Percentiles rank a stretch among this genome's conserved stretches.
phyloP scores from a whole-genome alignment of 1,140 invertebrate species.

The Mercenaria mercenaria region DNA sequence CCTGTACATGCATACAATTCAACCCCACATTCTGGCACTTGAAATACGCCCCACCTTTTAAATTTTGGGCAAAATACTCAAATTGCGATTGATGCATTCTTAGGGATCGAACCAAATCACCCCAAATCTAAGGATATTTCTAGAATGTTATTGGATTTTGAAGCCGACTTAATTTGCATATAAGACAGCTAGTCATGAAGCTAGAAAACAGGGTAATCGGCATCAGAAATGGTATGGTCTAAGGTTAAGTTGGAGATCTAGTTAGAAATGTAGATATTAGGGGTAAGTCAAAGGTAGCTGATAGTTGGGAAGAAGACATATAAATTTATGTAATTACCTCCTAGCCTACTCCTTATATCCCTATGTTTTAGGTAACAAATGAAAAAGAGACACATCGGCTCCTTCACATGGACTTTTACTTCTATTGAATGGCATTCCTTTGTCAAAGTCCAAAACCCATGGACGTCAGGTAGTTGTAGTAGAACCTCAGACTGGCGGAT shows the following conservation, averaged over 20 bases:
- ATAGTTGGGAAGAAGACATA: constrained; percentile 27
- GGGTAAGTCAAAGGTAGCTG: constrained; percentile 30
- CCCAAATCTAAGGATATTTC: not conserved
- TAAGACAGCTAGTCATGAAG: not conserved
- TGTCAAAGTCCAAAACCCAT: not conserved
- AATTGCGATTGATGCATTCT: constrained; percentile 22
- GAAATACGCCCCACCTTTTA: constrained; percentile 38
- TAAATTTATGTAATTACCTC: not conserved
- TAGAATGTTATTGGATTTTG: constrained; percentile 19
- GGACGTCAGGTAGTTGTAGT: no score
- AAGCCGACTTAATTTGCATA: constrained; percentile 9
- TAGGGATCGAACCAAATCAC: not conserved
- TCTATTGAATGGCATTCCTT: not conserved
- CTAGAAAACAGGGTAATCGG: not conserved
- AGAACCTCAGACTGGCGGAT: no score
- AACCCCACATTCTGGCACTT: constrained; percentile 50
- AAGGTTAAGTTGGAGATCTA: constrained; percentile 43
- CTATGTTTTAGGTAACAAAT: not conserved
- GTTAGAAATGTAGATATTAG: constrained; percentile 44
- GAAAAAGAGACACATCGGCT: not conserved
- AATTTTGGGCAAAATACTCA: constrained; percentile 64
- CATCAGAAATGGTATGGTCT: not conserved
- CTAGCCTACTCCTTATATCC: constrained; percentile 19
- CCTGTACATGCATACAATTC: constrained; percentile 66
- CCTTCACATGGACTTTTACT: constrained; percentile 16